Base-by-base conservation (phyloP, 2,113 vertebrate species). In the Malurus elegans region DNA sequence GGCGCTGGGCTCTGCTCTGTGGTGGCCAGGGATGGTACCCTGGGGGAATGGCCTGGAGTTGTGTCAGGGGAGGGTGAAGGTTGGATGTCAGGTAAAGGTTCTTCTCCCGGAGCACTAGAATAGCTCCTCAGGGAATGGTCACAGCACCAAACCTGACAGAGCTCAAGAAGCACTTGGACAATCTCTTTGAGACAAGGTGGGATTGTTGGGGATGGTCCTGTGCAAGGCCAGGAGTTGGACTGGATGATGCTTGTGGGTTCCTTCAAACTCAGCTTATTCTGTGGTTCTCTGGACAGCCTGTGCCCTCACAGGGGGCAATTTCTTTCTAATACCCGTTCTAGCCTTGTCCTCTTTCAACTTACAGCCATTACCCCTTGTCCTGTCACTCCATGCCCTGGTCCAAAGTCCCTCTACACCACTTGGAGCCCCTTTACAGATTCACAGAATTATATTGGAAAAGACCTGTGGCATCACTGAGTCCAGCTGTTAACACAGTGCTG, bases 391-490 rank as follows among this genome's bases (percentile, higher is more conserved):
- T 32, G 18, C 42, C 26, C 17, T 50, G 51, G 11, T 86, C 31
- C 58, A 12, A 12, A 3, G 5, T 42, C 18, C 14, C 14, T 36
- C 36, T 36, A 76, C 17, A 20, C 51, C 58, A 36, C 26, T 57
- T 44, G 36, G 26, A 28, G 14, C 21, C 25, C 18, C 18, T 23
- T 40, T 50, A 7, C 20, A 28, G 62, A 44, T 26, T 44, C 62
- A 32, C 34, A 40, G 31, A 71, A 34, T 42, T 26, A 14, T 26
- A 9, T 18, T 60, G 45, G 45, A 38, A 40, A 25, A 53, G 24
- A 74, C 29, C 13, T 67, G 38, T n/a, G 12, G 9, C 6, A 50
- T 47, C 45, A 40, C 4, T 0, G 0, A 66, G 38, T 54, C 47
- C 56, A n/a, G 0, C 47, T 70, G 25, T 50, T 64, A 34, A 34